Conservation (phyloP, 2,797 vertebrate genomes). For the Lithobates sylvaticus region DNA sequence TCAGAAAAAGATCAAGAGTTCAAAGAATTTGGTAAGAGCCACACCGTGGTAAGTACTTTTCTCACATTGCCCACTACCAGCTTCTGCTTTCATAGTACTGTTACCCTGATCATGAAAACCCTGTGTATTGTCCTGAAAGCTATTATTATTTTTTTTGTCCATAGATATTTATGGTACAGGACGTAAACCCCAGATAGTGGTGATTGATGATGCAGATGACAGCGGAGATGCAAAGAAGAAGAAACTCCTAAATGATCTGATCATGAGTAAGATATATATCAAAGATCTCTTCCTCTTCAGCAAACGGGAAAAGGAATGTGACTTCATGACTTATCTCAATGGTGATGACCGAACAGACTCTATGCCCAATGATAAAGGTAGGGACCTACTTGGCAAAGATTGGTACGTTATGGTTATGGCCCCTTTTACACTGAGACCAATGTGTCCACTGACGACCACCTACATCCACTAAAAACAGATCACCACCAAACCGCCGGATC, state of each 20-base stretch:
- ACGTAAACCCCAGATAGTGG: neutral
- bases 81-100: too few relatives aligned
- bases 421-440: too few relatives aligned
- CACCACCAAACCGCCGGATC: too few relatives aligned
- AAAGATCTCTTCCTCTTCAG: neutral
- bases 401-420: too few relatives aligned
- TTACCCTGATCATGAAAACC: too few relatives aligned
- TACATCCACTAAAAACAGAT: too few relatives aligned
- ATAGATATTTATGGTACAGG: neutral
- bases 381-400: too few relatives aligned
- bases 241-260: neutral
- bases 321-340: neutral
- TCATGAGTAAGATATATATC: neutral
- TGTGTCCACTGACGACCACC: too few relatives aligned
- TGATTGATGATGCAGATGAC: neutral
- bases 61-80: neutral
- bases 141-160: too few relatives aligned
- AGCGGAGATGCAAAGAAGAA: neutral
- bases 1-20: neutral
- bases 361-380: neutral
- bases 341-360: neutral
- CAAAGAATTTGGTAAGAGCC: neutral
- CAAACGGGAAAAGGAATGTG: neutral
- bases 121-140: neutral
- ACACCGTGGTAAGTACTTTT: neutral